Evolutionary conservation across 1,140 invertebrate genomes (phyloP).

Genomic region (Pogonomyrmex barbatus): DNA sequence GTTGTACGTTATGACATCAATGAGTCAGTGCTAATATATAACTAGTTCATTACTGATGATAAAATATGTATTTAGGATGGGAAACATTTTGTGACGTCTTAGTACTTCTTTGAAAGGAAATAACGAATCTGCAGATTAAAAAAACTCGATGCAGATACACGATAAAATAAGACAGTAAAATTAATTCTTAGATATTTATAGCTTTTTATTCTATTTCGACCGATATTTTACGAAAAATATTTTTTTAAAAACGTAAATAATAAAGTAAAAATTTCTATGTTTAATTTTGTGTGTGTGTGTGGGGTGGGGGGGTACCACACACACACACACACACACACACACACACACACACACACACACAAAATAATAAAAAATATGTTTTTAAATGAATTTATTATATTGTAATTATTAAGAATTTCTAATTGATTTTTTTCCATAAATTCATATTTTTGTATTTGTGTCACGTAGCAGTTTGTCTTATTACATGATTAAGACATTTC

Average conservation of each 20-base stretch:
- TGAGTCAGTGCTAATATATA: conserved; percentile 62
- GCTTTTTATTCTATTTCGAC: neutral
- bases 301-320: no score
- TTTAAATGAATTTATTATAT: neutral
- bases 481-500: conserved; percentile 30
- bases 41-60: conserved; percentile 62
- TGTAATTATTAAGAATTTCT: neutral
- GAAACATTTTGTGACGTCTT: conserved; percentile 48
- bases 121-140: conserved; percentile 42
- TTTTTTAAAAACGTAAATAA: neutral
- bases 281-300: no score
- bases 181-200: conserved; percentile 25
- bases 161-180: neutral
- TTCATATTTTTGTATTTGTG: neutral
- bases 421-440: conserved; percentile 8
- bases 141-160: neutral
- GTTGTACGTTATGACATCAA: conserved; percentile 16
- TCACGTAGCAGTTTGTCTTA: neutral
- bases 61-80: conserved; percentile 71
- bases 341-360: no score
- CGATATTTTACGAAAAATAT: neutral
- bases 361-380: no score
- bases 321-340: no score
- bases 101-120: neutral
- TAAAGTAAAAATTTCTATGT: no score